Evolutionary conservation across 2,888 invertebrate species (phyloP).

Genomic region (Lapara coniferarum): DNA sequence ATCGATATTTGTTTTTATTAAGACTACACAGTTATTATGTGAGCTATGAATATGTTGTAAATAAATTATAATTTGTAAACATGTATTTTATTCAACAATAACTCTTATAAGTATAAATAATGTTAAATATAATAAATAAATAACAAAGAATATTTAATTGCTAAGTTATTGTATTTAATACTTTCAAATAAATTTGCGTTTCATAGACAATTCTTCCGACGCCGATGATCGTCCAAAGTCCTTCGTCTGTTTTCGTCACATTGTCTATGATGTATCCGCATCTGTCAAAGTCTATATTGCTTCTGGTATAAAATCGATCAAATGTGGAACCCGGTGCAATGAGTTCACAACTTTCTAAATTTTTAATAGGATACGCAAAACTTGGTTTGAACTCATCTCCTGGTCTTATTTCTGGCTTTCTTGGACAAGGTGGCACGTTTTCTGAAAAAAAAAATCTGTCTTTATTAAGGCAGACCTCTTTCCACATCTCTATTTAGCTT

Average conservation of each 20-base stretch:
- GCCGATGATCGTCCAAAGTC: slow-evolving; percentile 62
- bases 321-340: slow-evolving; percentile 51
- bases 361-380: slow-evolving; percentile 55
- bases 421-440: slow-evolving; percentile 42
- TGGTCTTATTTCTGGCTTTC: slow-evolving; percentile 31
- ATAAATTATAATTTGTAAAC: slow-evolving; percentile 31
- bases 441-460: slow-evolving; percentile 56
- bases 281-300: slow-evolving; percentile 39
- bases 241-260: slow-evolving; percentile 56
- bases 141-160: background rate
- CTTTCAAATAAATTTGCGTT: slow-evolving; percentile 43
- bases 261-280: slow-evolving; percentile 62
- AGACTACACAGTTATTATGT: slow-evolving; percentile 10
- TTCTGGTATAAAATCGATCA: slow-evolving; percentile 60
- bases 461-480: no score
- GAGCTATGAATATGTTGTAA: slow-evolving; percentile 33
- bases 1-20: background rate
- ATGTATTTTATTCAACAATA: slow-evolving; percentile 14
- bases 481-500: no score
- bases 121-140: background rate
- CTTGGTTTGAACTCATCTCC: slow-evolving; percentile 57
- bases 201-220: slow-evolving; percentile 63
- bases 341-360: slow-evolving; percentile 61
- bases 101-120: no score
- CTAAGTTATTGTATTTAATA: slow-evolving; percentile 33